Base-by-base conservation (phyloP, 2,888 invertebrate genomes). In the Uropetala carovei region DNA sequence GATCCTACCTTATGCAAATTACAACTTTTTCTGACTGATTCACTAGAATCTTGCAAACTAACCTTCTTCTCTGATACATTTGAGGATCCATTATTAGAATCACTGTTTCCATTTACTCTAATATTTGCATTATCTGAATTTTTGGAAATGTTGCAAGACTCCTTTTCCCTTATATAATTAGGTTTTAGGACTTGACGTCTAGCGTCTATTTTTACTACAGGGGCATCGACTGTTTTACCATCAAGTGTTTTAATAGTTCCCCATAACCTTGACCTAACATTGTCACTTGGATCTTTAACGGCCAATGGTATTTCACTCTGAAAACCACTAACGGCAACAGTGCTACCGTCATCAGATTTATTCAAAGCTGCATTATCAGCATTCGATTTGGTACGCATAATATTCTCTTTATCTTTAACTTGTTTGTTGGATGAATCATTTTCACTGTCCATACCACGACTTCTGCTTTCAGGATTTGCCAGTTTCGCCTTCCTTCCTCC, bases 201-300 rank as follows among this genome's bases (percentile, higher is more conserved):
- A 16, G 27, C 83, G n/a, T 84, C 82, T 92, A 92, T 92, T 83
- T 92, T 84, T 27, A 92, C 75, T 59, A 82, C 60, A 14, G 92
- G 92, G 13, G 83, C 84, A 59, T 92, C 92, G 43, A 92, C 92
- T 8, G 92, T 75, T 83, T 92, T 92, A 2, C 92, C 92, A 92
- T 92, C 92, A 56, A 92, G 92, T 7, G 92, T 92, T 92, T 92
- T 92, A 83, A 92, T 92, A 16, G 92, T n/a, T 14, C 92, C 92
- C 82, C 84, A 64, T 30, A 92, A 56, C 10, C 82, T 82, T 0
- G 92, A 92, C 30, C 89, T 64, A 89, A 43, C 58, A 16, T 57
- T 10, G 30, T 60, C 82, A 83, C 30, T 57, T 22, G 18, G 18
- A 75, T 75, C 27, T 27, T 75, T 75, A 13, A 18, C 27, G 27